phyloP scores from a whole-genome alignment of 2,888 invertebrate genomes.

The Lampropteryx suffumata region DNA sequence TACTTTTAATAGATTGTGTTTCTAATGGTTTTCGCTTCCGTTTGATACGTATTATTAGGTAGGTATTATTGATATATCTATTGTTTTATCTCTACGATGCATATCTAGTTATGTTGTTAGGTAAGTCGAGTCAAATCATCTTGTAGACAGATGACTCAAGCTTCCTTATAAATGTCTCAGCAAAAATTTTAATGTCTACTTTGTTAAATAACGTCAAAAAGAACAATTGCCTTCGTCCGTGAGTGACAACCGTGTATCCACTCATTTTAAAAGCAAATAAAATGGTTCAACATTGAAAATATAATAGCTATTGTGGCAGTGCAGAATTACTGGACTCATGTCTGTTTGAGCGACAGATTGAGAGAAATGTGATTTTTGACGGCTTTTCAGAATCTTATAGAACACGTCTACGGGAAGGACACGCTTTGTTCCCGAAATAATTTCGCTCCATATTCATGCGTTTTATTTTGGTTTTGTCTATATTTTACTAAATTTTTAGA shows the following conservation, averaged over 20 bases:
- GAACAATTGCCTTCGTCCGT: conserved; percentile 46
- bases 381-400: conserved; percentile 19
- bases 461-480: not conserved
- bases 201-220: conserved; percentile 39
- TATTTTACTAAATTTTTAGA: no score
- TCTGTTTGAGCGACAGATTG: conserved; percentile 39
- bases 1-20: no score
- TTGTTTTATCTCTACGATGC: no score
- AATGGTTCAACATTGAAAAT: conserved; percentile 42
- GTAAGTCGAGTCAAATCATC: not conserved
- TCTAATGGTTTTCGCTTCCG: no score
- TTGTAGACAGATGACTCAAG: conserved; percentile 5
- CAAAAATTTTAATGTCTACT: conserved; percentile 16
- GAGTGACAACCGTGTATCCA: conserved; percentile 61
- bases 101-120: no score
- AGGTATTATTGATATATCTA: no score
- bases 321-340: conserved; percentile 37
- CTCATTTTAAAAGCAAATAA: conserved; percentile 48
- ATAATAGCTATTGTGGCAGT: conserved; percentile 49
- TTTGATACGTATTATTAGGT: no score
- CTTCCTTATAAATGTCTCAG: conserved; percentile 1
- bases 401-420: conserved; percentile 24
- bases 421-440: conserved; percentile 25
- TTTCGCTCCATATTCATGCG: conserved; percentile 4
- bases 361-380: conserved; percentile 21